Evolutionary conservation across 2,113 vertebrate genomes (phyloP).

Genomic region (Heliornis fulica): DNA sequence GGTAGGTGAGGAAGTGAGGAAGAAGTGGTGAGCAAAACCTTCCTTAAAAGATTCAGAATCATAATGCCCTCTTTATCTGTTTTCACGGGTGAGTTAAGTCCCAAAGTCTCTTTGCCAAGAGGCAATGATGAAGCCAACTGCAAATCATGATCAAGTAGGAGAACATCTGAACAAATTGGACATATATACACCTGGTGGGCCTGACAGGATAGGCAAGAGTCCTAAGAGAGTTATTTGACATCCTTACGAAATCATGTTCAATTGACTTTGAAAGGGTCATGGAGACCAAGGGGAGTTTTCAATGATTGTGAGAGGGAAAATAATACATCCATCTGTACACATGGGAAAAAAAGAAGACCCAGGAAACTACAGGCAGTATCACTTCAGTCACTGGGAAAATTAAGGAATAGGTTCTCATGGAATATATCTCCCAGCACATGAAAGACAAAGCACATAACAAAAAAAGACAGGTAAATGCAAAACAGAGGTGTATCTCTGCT

Average conservation of each 20-base stretch:
- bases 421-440: not conserved
- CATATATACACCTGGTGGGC: accelerated
- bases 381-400: not conserved
- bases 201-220: not conserved
- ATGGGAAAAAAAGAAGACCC: not conserved
- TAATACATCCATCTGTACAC: not conserved
- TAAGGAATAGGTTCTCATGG: not conserved
- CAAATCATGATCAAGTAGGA: not conserved
- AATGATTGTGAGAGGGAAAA: not conserved
- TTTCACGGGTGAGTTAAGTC: not conserved
- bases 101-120: not conserved
- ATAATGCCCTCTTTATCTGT: not conserved
- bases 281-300: not conserved
- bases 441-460: not conserved
- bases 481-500: not conserved
- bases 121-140: not conserved
- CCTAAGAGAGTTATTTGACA: not conserved
- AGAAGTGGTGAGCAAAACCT: not conserved
- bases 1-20: not conserved
- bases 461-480: not conserved
- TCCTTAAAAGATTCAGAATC: no score
- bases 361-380: not conserved
- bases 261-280: not conserved
- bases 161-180: not conserved
- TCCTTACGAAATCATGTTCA: not conserved